Evolutionary conservation across 2,797 vertebrate species (phyloP), one percentile per base, ranked within the genome.

Genomic region (Momotus momota): DNA sequence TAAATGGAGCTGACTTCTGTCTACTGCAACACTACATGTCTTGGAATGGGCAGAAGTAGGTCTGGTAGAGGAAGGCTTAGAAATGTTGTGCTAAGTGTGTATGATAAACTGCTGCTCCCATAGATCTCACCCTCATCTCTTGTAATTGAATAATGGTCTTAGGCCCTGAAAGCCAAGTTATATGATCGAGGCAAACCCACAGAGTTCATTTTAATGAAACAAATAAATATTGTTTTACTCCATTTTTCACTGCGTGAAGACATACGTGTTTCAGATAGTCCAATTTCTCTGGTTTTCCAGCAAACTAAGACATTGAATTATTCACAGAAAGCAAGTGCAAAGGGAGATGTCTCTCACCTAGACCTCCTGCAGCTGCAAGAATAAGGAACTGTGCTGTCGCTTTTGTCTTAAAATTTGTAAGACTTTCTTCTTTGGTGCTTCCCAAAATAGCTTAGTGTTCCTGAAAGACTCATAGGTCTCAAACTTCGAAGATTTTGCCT

Each of bases 341-440:
- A 67, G 73, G 22, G 40, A 77, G 21, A 7, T 14, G 27, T 35
- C 11, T 2, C 0, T 11, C 0, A 1, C 46, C 78, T 45, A 46
- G 48, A 60, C 55, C 22, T 94, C 67, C 48, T 33, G 46, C 61
- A 52, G 27, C 74, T 67, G 60, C 48, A 61, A 4, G 1, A 62
- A 60, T 35, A 66, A 69, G 49, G 14, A 41, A 48, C 55, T 51
- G 6, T 49, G 45, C 25, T 93, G 45, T n/a, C 67, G 20, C 5
- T 75, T 43, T 45, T 66, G 79, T 41, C 65, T 73, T 91, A 51
- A 86, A 79, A 86, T 72, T 49, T 78, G 1, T 71, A 14, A 35
- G 27, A 67, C 13, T 57, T 75, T 73, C 31, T 83, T 79, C 48
- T 45, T 45, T 70, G 54, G 23, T 69, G n/a, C 40, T 61, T 66